A percentile compares a stretch with the other conserved stretches of the same genome.
Evolutionary conservation across 2,888 invertebrate genomes (phyloP).

Genomic region (Tetranychus truncatus): DNA sequence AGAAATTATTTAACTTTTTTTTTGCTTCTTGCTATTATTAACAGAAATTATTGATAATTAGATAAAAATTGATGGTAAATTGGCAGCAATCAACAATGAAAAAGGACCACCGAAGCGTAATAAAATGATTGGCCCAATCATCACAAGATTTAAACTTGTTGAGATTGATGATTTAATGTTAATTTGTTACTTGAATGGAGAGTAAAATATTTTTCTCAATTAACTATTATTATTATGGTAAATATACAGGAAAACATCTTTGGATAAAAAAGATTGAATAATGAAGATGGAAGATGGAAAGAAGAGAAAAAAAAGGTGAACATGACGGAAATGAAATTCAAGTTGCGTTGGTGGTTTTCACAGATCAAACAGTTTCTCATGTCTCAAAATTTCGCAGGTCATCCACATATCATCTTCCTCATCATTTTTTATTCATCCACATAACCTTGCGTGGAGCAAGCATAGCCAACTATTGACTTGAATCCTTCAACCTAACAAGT

Average conservation of each 20-base stretch:
- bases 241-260: not conserved
- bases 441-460: too few relatives aligned
- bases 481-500: too few relatives aligned
- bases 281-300: not conserved
- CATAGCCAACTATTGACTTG: too few relatives aligned
- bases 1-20: too few relatives aligned
- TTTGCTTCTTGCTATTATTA: too few relatives aligned
- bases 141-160: not conserved
- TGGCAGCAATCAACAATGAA: not conserved
- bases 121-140: not conserved
- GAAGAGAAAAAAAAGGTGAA: not conserved
- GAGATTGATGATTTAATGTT: not conserved
- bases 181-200: not conserved
- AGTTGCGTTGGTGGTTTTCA: not conserved
- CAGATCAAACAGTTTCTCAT: too few relatives aligned
- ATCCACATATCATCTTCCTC: too few relatives aligned
- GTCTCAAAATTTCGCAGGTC: too few relatives aligned
- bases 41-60: too few relatives aligned
- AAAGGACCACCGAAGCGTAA: not conserved
- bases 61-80: too few relatives aligned
- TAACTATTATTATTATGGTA: not conserved
- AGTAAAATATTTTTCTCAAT: not conserved
- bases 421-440: too few relatives aligned
- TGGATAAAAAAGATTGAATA: not conserved
- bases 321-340: not conserved